Base-by-base conservation (phyloP, 2,797 vertebrate genomes). In the Gymnodraco acuticeps region DNA sequence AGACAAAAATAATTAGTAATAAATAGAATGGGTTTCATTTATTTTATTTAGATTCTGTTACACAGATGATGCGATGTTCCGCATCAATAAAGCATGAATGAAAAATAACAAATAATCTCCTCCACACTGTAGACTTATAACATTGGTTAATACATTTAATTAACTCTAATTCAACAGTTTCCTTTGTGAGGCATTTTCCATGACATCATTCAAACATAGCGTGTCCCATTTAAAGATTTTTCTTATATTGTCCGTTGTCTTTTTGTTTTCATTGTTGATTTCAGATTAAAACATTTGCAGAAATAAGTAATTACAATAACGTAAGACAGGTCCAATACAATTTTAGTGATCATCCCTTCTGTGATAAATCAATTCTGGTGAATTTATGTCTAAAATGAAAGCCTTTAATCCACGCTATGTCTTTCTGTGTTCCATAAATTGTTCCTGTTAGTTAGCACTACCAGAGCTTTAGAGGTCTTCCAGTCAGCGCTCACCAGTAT, bases 401-500 rank as follows among this genome's bases (percentile, higher is more conserved):
- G 10, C 14, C 43, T 19, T 58, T 1, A 15, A 38, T 65, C 54
- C 7, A 42, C 33, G 20, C 20, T 0, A 48, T 38, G 20, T 53
- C 17, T 52, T 53, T 55, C 45, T 58, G 1, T 65, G 23, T 50
- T 5, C 9, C 14, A 50, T 53, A 31, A 62, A 69, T 31, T 52
- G 4, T 65, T 47, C 23, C 41, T 64, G 41, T 16, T 47, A 19
- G 45, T 62, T 69, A 64, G 31, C 63, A 23, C 27, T 20, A 23
- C 43, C 13, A 63, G 52, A 46, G 51, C 31, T 63, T 60, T 20
- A 42, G 51, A 70, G 64, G 47, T 61, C 42, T 65, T 77, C 42
- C 67, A 75, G 72, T 78, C 78, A 80, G 63, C 46, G 58, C 56
- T 41, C 41, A 48, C 38, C 47, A 64, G 23, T 56, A 74, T 82